phyloP scores from a whole-genome alignment of 2,888 invertebrate species.

The Spatulosminthurus flaviceps region DNA sequence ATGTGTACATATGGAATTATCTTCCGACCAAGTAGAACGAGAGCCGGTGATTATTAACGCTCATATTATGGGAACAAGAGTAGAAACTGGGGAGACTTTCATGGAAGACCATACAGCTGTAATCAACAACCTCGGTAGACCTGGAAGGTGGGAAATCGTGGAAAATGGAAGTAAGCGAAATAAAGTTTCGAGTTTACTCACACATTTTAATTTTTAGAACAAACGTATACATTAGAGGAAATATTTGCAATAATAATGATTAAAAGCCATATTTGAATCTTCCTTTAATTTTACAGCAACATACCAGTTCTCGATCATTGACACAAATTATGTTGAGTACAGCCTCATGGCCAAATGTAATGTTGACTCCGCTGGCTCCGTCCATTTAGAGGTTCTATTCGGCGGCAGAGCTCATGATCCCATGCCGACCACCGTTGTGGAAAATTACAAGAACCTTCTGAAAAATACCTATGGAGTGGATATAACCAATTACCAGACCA shows the following conservation, averaged over 20 bases:
- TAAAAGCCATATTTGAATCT: too few species aligned
- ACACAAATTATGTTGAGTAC: slow-evolving; percentile 44
- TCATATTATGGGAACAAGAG: not conserved
- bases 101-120: not conserved
- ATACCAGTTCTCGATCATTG: slow-evolving; percentile 23
- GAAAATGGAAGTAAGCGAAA: slow-evolving; percentile 38
- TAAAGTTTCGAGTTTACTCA: too few species aligned
- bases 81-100: not conserved
- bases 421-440: not conserved
- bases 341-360: slow-evolving; percentile 33
- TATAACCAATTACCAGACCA: not conserved
- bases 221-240: not conserved
- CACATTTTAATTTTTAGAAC: too few species aligned
- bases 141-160: slow-evolving; percentile 37
- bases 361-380: not conserved
- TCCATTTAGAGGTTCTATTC: slow-evolving; percentile 20
- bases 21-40: not conserved
- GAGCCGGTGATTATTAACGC: slow-evolving; percentile 8
- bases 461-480: not conserved
- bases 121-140: slow-evolving; percentile 1
- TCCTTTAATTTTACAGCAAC: slow-evolving; percentile 8
- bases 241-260: too few species aligned
- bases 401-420: slow-evolving; percentile 14
- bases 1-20: slow-evolving; percentile 26
- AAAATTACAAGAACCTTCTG: not conserved